Percentiles rank a stretch among this genome's conserved stretches.
Conservation (phyloP, 2,888 invertebrate genomes). For the Caenorhabditis parvicauda region DNA sequence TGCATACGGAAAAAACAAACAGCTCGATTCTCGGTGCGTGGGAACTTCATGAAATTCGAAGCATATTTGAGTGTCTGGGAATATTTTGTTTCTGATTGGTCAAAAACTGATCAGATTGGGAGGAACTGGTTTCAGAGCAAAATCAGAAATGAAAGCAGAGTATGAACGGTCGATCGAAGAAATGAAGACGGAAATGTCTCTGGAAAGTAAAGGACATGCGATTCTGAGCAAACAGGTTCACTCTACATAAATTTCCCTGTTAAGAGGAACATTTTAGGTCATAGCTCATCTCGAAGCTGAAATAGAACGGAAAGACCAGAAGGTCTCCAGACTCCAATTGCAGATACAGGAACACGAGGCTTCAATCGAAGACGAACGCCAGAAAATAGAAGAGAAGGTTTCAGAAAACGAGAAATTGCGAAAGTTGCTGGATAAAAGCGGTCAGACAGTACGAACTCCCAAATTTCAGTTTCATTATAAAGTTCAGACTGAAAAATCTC, state of each 20-base stretch:
- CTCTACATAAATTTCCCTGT: neutral
- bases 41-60: no score
- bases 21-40: no score
- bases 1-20: no score
- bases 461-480: neutral
- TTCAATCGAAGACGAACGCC: slow-evolving; percentile 16
- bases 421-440: slow-evolving; percentile 26
- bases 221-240: slow-evolving; percentile 32
- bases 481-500: slow-evolving; percentile 29
- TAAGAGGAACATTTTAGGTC: slow-evolving; percentile 4
- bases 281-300: slow-evolving; percentile 29
- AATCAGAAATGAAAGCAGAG: slow-evolving; percentile 21
- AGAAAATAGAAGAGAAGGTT: slow-evolving; percentile 19
- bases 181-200: slow-evolving; percentile 18
- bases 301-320: slow-evolving; percentile 13
- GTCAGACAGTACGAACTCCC: slow-evolving; percentile 10
- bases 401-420: slow-evolving; percentile 28
- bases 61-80: no score
- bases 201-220: slow-evolving; percentile 31
- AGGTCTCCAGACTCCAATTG: slow-evolving; percentile 16
- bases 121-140: slow-evolving; percentile 22
- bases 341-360: slow-evolving; percentile 11
- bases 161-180: slow-evolving; percentile 23
- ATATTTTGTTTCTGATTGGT: no score
- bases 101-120: no score